phyloP scores from a whole-genome alignment of 2,113 vertebrate genomes.

The Eubucco bourcierii region DNA sequence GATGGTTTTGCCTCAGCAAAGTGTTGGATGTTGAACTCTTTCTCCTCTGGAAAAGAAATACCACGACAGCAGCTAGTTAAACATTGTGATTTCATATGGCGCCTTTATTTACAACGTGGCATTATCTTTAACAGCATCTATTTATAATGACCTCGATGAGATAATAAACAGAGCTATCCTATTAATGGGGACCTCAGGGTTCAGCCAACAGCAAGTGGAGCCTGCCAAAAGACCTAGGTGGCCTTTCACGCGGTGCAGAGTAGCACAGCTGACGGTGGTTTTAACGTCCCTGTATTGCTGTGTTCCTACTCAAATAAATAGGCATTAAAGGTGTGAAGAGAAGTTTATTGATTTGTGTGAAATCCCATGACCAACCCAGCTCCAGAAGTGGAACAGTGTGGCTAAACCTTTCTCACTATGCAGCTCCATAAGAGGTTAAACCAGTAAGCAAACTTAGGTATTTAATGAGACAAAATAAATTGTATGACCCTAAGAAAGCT shows the following conservation, averaged over 20 bases:
- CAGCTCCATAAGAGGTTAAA: background rate
- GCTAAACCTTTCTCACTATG: background rate
- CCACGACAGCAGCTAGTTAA: slow-evolving; percentile 46
- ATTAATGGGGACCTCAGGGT: slow-evolving; percentile 39
- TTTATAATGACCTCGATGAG: slow-evolving; percentile 58
- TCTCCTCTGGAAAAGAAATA: slow-evolving; percentile 21
- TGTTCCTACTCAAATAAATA: slow-evolving; percentile 10
- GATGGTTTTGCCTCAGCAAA: background rate
- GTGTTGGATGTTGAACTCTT: background rate
- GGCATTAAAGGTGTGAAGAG: background rate
- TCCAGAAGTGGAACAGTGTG: background rate
- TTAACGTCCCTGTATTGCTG: background rate
- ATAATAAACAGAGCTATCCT: slow-evolving; percentile 61
- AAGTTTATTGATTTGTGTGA: background rate
- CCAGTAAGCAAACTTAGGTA: background rate
- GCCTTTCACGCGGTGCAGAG: background rate
- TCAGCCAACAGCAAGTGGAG: slow-evolving; percentile 56
- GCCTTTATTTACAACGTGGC: slow-evolving; percentile 51
- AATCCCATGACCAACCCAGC: background rate
- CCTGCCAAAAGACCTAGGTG: slow-evolving; percentile 65
- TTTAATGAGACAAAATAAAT: background rate
- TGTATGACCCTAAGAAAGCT: background rate
- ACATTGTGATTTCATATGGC: slow-evolving; percentile 52
- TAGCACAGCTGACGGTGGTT: background rate
- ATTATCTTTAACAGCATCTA: slow-evolving; percentile 55